Base-by-base conservation (phyloP, 2,888 invertebrate genomes). In the Cerastis leucographa region DNA sequence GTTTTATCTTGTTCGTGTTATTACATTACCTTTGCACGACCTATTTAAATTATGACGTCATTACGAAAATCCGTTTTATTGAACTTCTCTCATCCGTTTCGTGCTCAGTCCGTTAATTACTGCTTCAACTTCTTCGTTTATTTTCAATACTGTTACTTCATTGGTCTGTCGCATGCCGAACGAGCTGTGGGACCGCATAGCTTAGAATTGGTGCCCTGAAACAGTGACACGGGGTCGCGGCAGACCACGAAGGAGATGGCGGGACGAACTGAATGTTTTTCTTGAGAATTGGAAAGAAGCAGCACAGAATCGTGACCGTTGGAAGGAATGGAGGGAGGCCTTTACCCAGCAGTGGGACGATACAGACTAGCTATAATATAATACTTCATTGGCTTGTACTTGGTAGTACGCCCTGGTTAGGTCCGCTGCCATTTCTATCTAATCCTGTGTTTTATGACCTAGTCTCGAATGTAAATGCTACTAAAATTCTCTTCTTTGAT, bases 1-100 rank as follows among this genome's bases (percentile, higher is more conserved):
- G 69, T 81, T 85, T 80, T 85, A 89, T 80, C 82, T 78, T 78
- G 83, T 80, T 79, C 71, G 49, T 69, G 70, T 83, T 80, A 82
- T 82, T 74, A 68, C 65, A 77, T 83, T 84, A 84, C 75, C 72
- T 80, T 81, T 76, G 74, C 68, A 70, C 49, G 71, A 68, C 72
- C 82, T 81, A 74, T 81, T 74, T 46, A 68, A 73, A 79, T 76
- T 66, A 62, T 54, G 46, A 61, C 59, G 40, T 67, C 76, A 46
- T 73, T 74, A 40, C 3, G 54, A 54, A 83, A 70, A 75, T 70
- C 51, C 51, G 70, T 19, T 69, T 61, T 17, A 46, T 29, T 72
- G 14, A 61, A 61, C 35, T 68, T 65, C 49, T 62, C 25, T 70
- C 14, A 49, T 25, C 19, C 6, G 11, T 74, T 22, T 44, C 40